Evolutionary conservation across 2,113 vertebrate species (phyloP).

Genomic region (Corythornis madagascariensis): DNA sequence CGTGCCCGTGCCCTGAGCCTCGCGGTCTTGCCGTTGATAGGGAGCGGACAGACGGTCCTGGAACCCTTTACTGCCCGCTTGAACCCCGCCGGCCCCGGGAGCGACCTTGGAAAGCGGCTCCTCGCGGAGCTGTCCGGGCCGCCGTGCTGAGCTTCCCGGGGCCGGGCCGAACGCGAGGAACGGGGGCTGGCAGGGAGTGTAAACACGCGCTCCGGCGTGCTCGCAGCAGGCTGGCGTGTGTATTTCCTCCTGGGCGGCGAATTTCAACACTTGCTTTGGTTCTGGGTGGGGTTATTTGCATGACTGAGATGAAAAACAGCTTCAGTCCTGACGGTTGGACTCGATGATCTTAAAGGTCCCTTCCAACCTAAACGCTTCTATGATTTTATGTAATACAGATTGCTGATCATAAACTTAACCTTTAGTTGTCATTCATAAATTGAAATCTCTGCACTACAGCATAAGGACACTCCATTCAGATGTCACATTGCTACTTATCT

Average conservation of each 20-base stretch:
- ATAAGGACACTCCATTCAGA: neutral
- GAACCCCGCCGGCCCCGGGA: neutral
- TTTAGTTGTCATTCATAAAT: neutral
- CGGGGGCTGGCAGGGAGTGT: neutral
- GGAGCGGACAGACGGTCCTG: neutral
- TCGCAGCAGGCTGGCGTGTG: rapidly evolving
- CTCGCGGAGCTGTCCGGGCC: constrained; percentile 61
- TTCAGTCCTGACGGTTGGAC: neutral
- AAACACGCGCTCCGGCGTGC: rapidly evolving
- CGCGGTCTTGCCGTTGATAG: neutral
- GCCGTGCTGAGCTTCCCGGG: constrained; percentile 49
- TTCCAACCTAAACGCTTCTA: neutral
- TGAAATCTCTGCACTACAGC: neutral
- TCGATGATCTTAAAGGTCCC: neutral
- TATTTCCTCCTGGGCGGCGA: neutral
- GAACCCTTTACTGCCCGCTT: no score
- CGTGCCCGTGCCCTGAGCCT: neutral
- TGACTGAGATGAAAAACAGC: neutral
- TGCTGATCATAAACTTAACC: neutral
- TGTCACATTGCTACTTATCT: neutral
- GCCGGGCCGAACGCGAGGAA: neutral
- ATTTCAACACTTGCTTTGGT: no score
- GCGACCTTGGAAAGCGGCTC: neutral
- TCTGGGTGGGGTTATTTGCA: neutral
- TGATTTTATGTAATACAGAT: neutral